Conservation (phyloP, 2,888 invertebrate genomes). For the Diachrysia chrysitis region DNA sequence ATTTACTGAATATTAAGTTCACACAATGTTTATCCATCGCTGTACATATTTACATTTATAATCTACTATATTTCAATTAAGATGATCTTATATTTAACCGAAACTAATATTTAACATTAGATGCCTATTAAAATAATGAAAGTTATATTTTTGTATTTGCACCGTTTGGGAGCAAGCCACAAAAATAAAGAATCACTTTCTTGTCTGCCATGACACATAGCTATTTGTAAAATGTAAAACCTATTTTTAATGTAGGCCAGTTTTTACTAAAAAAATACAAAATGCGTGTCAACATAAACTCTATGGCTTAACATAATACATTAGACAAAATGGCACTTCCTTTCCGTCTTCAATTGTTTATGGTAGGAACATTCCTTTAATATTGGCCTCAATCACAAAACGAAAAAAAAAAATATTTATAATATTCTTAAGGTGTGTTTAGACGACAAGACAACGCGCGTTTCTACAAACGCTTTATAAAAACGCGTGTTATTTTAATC, state of each 20-base stretch:
- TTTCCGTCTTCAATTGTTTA: slow-evolving; percentile 53
- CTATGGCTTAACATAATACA: slow-evolving; percentile 53
- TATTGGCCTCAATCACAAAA: slow-evolving; percentile 34
- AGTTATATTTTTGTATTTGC: slow-evolving; percentile 38
- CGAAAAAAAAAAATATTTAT: not conserved
- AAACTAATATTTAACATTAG: slow-evolving; percentile 42
- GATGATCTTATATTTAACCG: slow-evolving; percentile 46
- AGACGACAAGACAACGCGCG: not conserved
- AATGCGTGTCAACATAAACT: slow-evolving; percentile 44
- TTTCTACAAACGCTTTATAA: not conserved
- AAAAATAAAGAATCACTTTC: slow-evolving; percentile 25
- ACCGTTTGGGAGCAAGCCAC: slow-evolving; percentile 33
- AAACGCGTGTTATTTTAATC: not conserved
- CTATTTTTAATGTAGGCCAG: slow-evolving; percentile 30
- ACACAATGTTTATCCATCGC: slow-evolving; percentile 67
- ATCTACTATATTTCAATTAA: slow-evolving; percentile 51
- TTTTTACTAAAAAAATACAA: slow-evolving; percentile 32
- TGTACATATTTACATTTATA: slow-evolving; percentile 83
- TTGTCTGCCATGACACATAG: slow-evolving; percentile 11
- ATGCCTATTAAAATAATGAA: slow-evolving; percentile 39
- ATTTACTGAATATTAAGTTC: slow-evolving; percentile 63
- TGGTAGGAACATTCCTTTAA: slow-evolving; percentile 52
- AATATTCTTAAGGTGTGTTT: not conserved
- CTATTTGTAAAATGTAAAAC: slow-evolving; percentile 11
- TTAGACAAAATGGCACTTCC: slow-evolving; percentile 58